Percentiles rank a stretch among this genome's conserved stretches.
phyloP scores from a whole-genome alignment of 2,797 vertebrate species.

The Dendrocincla tyrannina region DNA sequence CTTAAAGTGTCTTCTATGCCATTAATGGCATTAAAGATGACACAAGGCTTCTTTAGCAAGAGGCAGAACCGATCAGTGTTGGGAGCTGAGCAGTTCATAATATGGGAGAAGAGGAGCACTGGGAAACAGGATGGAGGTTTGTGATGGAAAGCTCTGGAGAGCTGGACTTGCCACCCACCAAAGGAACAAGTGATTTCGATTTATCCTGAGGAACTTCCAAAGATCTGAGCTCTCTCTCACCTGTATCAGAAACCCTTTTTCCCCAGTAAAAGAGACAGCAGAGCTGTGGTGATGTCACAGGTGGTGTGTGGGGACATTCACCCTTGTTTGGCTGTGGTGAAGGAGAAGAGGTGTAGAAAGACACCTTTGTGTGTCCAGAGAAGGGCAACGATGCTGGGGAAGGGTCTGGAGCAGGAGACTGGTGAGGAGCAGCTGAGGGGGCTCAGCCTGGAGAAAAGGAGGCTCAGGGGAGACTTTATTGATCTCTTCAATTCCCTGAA shows the following conservation, averaged over 20 bases:
- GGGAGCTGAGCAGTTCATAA: neutral
- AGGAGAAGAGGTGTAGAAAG: neutral
- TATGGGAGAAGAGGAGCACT: neutral
- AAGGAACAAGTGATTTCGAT: neutral
- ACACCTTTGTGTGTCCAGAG: neutral
- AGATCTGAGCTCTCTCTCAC: neutral
- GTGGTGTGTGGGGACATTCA: fast-evolving
- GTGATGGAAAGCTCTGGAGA: neutral
- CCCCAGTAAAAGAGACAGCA: neutral
- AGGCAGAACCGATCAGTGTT: neutral
- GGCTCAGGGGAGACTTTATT: neutral
- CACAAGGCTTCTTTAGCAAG: neutral
- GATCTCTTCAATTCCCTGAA: neutral
- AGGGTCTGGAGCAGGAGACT: neutral
- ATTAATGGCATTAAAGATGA: neutral
- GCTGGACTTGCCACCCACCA: neutral
- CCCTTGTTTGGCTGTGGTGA: neutral
- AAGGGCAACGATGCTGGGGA: neutral
- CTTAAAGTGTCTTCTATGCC: neutral
- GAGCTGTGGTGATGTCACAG: neutral
- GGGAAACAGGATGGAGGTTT: neutral
- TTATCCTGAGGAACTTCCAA: neutral
- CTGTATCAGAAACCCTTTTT: fast-evolving
- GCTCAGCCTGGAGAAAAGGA: neutral
- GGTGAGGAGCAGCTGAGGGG: neutral